Conservation (phyloP, 2,113 vertebrate genomes). For the Corapipo altera region DNA sequence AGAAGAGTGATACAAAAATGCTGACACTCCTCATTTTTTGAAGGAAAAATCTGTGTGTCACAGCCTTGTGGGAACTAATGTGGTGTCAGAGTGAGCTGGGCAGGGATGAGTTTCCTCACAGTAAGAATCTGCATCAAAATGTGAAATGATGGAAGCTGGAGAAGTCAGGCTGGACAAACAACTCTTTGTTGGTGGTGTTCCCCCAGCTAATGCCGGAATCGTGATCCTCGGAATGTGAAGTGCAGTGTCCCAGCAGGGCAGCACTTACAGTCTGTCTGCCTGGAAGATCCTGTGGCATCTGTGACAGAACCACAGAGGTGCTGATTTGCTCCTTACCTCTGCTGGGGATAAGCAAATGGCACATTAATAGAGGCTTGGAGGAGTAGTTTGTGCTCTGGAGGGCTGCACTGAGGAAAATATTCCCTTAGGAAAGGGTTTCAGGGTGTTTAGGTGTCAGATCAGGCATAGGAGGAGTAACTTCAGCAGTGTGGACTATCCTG, state of each 20-base stretch:
- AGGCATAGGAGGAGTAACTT: background rate
- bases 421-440: background rate
- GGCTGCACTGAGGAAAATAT: background rate
- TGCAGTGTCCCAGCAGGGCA: background rate
- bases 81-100: background rate
- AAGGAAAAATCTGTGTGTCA: background rate
- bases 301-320: background rate
- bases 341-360: background rate
- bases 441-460: background rate
- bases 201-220: background rate
- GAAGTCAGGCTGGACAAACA: background rate
- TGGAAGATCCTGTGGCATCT: background rate
- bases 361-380: background rate
- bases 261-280: background rate
- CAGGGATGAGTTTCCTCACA: background rate
- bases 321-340: background rate
- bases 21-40: background rate
- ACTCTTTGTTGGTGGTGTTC: background rate
- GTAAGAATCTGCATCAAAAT: background rate
- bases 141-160: background rate
- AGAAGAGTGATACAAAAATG: background rate
- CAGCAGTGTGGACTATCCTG: background rate
- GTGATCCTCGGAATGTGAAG: accelerated
- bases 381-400: background rate
- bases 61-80: background rate